phyloP scores from a whole-genome alignment of 2,888 invertebrate genomes.

The Leptopilina drosophilae region DNA sequence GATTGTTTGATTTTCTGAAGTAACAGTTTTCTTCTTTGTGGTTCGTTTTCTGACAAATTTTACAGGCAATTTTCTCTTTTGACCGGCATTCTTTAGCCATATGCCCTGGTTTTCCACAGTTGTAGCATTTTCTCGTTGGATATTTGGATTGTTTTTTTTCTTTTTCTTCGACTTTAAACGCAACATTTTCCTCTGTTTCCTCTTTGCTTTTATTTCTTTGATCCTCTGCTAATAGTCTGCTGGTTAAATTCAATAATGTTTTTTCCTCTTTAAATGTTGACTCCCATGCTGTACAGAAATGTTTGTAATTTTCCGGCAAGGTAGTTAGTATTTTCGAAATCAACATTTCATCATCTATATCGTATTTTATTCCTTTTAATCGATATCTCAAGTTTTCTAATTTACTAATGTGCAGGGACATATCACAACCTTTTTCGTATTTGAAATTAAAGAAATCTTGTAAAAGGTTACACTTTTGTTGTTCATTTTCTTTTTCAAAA shows the following conservation, averaged over 20 bases:
- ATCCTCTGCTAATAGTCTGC: slow-evolving; percentile 2
- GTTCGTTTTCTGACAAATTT: not conserved
- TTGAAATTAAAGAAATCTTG: slow-evolving; percentile 51
- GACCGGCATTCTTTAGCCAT: not conserved
- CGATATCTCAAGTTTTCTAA: slow-evolving; percentile 49
- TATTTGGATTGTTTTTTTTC: too few relatives aligned
- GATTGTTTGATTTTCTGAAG: not conserved
- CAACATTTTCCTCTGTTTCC: too few relatives aligned
- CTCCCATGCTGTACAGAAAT: not conserved
- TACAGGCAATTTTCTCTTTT: not conserved
- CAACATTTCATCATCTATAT: slow-evolving; percentile 49
- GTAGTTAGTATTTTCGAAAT: slow-evolving; percentile 47
- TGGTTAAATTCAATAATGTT: not conserved
- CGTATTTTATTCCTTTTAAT: slow-evolving; percentile 47
- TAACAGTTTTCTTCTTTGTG: not conserved
- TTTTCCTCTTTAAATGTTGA: not conserved
- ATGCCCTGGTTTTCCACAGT: not conserved
- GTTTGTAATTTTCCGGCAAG: not conserved
- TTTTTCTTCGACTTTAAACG: too few relatives aligned
- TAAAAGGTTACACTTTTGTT: slow-evolving; percentile 48
- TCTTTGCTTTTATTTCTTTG: not conserved
- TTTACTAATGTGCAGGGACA: slow-evolving; percentile 46
- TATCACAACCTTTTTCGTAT: slow-evolving; percentile 45
- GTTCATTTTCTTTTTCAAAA: slow-evolving; percentile 48
- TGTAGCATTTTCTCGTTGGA: not conserved